Conservation (phyloP, 2,113 vertebrate genomes). For the Sinocyclocheilus rhinocerous region DNA sequence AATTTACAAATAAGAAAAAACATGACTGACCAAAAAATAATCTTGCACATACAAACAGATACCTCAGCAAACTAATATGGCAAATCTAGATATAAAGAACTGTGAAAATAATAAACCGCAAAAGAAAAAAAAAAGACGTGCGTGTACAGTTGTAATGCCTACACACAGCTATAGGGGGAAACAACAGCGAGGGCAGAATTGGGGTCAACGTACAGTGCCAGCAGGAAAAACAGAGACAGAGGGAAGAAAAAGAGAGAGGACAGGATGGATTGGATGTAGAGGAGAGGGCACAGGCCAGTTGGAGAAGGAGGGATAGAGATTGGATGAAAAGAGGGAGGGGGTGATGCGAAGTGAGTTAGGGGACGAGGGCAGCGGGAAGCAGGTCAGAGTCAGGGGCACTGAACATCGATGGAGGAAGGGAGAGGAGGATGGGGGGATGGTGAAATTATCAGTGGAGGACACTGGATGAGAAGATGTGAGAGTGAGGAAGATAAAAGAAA, state of each 20-base stretch:
- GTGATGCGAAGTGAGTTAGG: background rate
- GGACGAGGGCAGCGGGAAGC: constrained; percentile 1
- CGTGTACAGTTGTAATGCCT: background rate
- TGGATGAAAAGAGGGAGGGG: constrained; percentile 12
- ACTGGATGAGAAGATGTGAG: constrained; percentile 18
- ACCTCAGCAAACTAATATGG: too few relatives aligned
- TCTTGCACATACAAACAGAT: too few relatives aligned
- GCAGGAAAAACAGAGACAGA: constrained; percentile 3
- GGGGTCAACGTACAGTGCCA: constrained; percentile 28
- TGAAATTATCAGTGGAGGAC: constrained; percentile 3
- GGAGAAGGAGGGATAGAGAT: constrained; percentile 24
- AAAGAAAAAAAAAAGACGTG: too few relatives aligned
- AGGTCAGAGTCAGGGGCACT: constrained; percentile 35
- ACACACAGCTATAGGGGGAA: background rate
- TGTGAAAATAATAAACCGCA: background rate
- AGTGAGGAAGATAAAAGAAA: constrained; percentile 27
- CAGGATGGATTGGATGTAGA: constrained; percentile 21
- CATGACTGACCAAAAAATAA: background rate
- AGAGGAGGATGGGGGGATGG: constrained; percentile 11
- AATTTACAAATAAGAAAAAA: background rate
- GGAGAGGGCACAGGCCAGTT: constrained; percentile 13
- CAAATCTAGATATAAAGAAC: background rate
- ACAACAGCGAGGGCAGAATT: constrained; percentile 21
- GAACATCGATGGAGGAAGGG: constrained; percentile 30
- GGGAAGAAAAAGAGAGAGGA: background rate